These are phyloP conservation scores for Barbus barbus DNA, from an alignment of 2,113 vertebrate species.

Conservation along the genomic window DNA sequence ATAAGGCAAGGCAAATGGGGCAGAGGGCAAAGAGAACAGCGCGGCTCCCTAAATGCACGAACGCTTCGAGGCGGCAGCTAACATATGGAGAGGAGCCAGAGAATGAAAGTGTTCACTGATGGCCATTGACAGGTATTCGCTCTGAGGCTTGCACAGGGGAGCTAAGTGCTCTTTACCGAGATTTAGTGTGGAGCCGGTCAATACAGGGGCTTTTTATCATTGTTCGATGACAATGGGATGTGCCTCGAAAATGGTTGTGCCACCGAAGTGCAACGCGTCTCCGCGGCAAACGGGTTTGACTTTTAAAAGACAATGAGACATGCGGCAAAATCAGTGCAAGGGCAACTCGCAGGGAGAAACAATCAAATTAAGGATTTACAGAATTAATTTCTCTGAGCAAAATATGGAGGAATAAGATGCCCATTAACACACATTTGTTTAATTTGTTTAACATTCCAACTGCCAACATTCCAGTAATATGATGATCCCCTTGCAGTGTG, in stretches of 20 bases:
- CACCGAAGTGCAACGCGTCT: slow-evolving; percentile 56
- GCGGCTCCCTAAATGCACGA: not conserved
- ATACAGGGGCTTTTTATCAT: slow-evolving; percentile 70
- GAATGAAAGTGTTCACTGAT: slow-evolving; percentile 75
- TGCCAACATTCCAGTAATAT: not conserved
- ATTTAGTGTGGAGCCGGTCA: slow-evolving; percentile 71
- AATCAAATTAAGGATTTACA: not conserved
- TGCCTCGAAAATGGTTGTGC: slow-evolving; percentile 63
- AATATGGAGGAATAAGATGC: not conserved
- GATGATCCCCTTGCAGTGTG: too few relatives aligned
- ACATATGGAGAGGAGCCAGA: slow-evolving; percentile 63
- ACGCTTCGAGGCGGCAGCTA: slow-evolving; percentile 23
- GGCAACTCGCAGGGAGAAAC: not conserved
- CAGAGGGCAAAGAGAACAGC: slow-evolving; percentile 8
- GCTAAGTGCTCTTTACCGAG: slow-evolving; percentile 78
- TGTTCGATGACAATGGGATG: slow-evolving; percentile 73
- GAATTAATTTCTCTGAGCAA: not conserved
- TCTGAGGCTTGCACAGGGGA: slow-evolving; percentile 69
- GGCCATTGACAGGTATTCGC: slow-evolving; percentile 74
- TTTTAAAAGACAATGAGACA: slow-evolving; percentile 3
- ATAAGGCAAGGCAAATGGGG: not conserved
- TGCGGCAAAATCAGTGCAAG: not conserved
- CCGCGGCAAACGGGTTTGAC: slow-evolving; percentile 5
- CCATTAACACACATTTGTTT: not conserved
- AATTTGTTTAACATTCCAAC: too few relatives aligned